These are phyloP conservation scores for Crioceris asparagi DNA, from an alignment of 2,888 invertebrate genomes.

Conservation along the genomic window DNA sequence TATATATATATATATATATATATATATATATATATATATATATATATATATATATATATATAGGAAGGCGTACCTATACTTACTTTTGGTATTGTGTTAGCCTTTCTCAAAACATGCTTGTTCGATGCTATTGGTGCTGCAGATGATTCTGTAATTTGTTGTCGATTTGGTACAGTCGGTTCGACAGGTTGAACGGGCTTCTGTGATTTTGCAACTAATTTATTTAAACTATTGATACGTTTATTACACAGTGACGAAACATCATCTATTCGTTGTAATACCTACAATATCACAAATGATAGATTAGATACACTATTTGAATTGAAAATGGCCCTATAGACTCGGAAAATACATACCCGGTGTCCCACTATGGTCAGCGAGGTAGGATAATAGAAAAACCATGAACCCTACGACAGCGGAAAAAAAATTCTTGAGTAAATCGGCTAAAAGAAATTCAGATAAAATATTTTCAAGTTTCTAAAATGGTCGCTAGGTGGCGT, in stretches of 20 bases:
- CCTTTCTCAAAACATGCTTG: conserved; percentile 39
- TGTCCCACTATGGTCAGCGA: no score
- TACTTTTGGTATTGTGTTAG: conserved; percentile 44
- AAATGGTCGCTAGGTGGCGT: no score
- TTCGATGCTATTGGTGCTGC: conserved; percentile 44
- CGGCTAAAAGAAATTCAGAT: no score
- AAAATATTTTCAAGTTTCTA: no score
- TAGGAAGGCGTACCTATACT: conserved; percentile 16
- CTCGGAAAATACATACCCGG: no score
- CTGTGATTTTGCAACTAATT: conserved; percentile 58
- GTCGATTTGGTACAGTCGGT: conserved; percentile 48
- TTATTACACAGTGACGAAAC: conserved; percentile 89
- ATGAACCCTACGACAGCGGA: no score
- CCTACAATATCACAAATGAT: no score
- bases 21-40: neutral
- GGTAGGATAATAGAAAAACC: no score
- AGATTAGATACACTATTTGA: no score
- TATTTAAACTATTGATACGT: conserved; percentile 60
- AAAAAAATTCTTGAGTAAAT: no score
- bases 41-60: conserved; percentile 3
- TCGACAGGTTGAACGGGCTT: conserved; percentile 63
- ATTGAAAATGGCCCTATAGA: no score
- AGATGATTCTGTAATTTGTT: conserved; percentile 49
- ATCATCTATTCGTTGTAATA: conserved; percentile 87
- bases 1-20: conserved; percentile 21